Base-by-base conservation (phyloP, 2,888 invertebrate genomes). In the Boloria euphrosyne region DNA sequence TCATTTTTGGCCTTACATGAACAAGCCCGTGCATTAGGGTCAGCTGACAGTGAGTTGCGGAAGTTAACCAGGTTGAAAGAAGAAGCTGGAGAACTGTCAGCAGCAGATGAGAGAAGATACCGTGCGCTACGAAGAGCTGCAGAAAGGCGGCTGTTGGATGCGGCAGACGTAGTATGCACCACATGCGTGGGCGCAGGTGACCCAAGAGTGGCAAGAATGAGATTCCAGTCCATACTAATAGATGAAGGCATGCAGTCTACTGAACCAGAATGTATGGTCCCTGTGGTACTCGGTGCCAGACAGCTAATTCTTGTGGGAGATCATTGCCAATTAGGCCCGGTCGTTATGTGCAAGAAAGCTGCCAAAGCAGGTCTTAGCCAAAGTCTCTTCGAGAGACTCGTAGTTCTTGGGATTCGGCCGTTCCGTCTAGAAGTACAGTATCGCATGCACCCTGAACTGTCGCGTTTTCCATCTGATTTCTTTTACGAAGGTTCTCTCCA, bases 171-270 rank as follows among this genome's bases (percentile, higher is more conserved):
- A 0, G 98, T 99, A 64, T 99, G 99, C 81, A 99, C 99, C 81
- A 99, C 99, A 0, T 99, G 99, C 84, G 99, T 99, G 0, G 99
- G 99, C 13, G 99, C 99, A 0, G 99, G 99, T 0, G 99, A 99
- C 89, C 97, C 98, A 0, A 93, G 99, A 18, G 92, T 99, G n/a
- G 95, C 96, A 1, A 94, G 98, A 63, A 95, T 99, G 82, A 97
- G 98, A 80, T 99, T 99, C 91, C 96, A 98, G 73, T 98, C 98
- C 22, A 98, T 99, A 75, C 93, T 99, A 13, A 99, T 99, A 72
- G 99, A 99, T 82, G 99, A 99, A 85, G 98, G 97, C 78, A 98
- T 98, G 95, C 98, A 98, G 86, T 98, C 98, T 0, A 99, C 99
- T 0, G 97, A 98, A 82, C 99, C 99, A 0, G 99, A 99, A 80